Conservation (phyloP, 2,113 vertebrate genomes). For the Hippocampus barbouri region DNA sequence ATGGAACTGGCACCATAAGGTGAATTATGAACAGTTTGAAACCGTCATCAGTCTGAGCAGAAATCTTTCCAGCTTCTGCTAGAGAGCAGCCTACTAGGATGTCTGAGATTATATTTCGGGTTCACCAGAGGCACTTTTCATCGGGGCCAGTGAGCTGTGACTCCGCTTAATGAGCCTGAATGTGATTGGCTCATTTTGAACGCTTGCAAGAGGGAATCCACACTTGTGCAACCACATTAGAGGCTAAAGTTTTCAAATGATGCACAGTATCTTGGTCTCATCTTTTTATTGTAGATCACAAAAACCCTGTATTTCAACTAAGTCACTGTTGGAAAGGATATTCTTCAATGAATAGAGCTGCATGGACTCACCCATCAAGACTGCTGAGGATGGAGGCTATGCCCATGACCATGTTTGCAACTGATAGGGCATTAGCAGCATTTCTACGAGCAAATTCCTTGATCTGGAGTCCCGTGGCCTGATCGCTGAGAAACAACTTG, state of each 20-base stretch:
- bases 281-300: not conserved
- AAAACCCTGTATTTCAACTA: too few species aligned
- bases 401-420: constrained; percentile 85
- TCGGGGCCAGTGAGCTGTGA: too few species aligned
- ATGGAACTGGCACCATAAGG: too few species aligned
- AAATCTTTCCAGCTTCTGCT: too few species aligned
- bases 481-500: constrained; percentile 73
- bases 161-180: too few species aligned
- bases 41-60: too few species aligned
- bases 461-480: constrained; percentile 44
- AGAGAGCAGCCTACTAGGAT: not conserved
- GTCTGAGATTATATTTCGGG: not conserved
- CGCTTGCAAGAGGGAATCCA: too few species aligned
- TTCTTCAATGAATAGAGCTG: not conserved
- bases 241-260: not conserved
- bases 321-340: too few species aligned
- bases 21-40: not conserved
- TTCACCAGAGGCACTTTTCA: not conserved
- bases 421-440: constrained; percentile 79
- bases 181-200: too few species aligned
- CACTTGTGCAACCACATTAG: not conserved
- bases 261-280: not conserved
- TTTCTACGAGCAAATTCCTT: constrained; percentile 84
- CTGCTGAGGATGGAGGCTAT: constrained; percentile 86
- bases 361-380: constrained; percentile 77